A percentile compares a stretch with the other conserved stretches of the same genome.
Evolutionary conservation across 53 echinoderm and acorn worm genomes (phyloP).

Genomic region (Hippasteria phrygiana): DNA sequence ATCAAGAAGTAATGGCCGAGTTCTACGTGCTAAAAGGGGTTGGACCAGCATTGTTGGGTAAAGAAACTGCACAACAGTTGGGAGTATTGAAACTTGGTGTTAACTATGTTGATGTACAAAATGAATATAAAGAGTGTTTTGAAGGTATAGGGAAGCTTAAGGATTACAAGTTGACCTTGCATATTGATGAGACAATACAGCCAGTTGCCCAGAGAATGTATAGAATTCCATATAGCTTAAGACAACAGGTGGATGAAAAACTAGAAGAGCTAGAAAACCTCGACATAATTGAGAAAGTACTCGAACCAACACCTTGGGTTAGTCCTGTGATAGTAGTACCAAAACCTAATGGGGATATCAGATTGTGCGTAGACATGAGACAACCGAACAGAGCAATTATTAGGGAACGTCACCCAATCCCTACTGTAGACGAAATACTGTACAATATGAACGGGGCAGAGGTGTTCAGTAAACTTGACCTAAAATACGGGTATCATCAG

Average conservation of each 20-base stretch:
- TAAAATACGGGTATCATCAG: conserved; percentile 74
- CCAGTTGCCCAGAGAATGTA: conserved; percentile 67
- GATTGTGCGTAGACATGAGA: conserved; percentile 76
- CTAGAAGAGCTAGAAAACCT: conserved; percentile 62
- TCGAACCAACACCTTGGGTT: conserved; percentile 67
- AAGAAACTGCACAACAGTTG: conserved; percentile 42
- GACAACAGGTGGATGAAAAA: conserved; percentile 52
- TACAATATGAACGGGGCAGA: conserved; percentile 60
- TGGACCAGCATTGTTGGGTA: conserved; percentile 72
- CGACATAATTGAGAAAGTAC: conserved; percentile 68
- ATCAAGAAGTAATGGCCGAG: conserved; percentile 41
- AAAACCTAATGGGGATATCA: conserved; percentile 50
- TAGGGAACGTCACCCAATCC: conserved; percentile 70
- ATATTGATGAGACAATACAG: conserved; percentile 51
- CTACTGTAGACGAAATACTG: conserved; percentile 72
- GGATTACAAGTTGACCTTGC: conserved; percentile 63
- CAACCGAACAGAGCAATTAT: conserved; percentile 69
- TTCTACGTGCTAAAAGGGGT: conserved; percentile 59
- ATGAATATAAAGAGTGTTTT: conserved; percentile 55
- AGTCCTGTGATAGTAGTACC: conserved; percentile 74
- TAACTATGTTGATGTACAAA: conserved; percentile 55
- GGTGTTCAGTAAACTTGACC: conserved; percentile 74
- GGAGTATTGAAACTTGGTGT: conserved; percentile 47
- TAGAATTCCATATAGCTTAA: conserved; percentile 32
- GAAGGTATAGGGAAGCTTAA: conserved; percentile 67